phyloP scores from a whole-genome alignment of 2,888 invertebrate genomes.

The Invenusta paracnida region DNA sequence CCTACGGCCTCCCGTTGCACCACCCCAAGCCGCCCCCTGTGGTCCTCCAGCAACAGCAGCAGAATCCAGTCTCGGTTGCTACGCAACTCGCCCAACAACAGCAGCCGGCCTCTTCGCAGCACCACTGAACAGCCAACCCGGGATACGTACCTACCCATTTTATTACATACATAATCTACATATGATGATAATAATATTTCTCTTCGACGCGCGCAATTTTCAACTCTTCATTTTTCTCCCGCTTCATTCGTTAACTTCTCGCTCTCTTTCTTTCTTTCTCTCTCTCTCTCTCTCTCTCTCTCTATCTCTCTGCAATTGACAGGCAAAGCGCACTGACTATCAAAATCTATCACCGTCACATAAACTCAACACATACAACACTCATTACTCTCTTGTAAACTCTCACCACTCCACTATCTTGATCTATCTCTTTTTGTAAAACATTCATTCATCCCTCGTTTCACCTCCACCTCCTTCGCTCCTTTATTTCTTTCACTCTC shows the following conservation, averaged over 20 bases:
- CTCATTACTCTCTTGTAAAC: neutral
- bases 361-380: neutral
- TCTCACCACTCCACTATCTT: neutral
- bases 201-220: no score
- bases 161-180: neutral
- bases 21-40: neutral
- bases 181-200: no score
- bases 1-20: neutral
- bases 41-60: neutral
- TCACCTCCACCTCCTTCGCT: no score
- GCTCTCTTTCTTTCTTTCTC: no score
- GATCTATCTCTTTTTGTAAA: neutral
- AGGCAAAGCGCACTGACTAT: neutral
- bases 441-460: no score
- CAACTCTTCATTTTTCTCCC: no score
- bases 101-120: neutral
- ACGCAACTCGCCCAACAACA: neutral
- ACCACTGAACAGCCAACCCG: neutral
- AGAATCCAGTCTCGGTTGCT: neutral
- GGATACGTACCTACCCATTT: neutral
- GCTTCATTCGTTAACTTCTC: no score
- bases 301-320: no score
- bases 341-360: neutral
- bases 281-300: no score
- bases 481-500: no score